phyloP scores from a whole-genome alignment of 1,140 invertebrate genomes.

The Argopecten irradians region DNA sequence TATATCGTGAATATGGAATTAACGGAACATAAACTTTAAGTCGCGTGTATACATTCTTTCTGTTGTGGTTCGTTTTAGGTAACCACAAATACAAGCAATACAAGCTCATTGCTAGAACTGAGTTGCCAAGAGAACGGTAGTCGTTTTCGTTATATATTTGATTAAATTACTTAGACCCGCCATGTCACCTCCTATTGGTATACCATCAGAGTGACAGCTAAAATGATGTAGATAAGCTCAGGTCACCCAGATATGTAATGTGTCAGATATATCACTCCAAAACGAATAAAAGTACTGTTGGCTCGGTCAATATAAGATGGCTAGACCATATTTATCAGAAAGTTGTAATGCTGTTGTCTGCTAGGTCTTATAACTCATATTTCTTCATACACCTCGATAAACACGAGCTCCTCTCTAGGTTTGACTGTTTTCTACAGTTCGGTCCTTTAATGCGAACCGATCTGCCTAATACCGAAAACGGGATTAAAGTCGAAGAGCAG shows the following conservation, averaged over 20 bases:
- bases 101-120: too few species aligned
- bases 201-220: neutral
- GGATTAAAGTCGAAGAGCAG: too few species aligned
- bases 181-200: neutral
- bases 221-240: neutral
- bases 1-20: too few species aligned
- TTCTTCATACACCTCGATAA: neutral
- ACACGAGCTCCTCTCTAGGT: neutral
- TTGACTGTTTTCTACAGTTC: too few species aligned
- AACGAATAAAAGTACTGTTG: neutral
- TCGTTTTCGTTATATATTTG: neutral
- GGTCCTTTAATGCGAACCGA: too few species aligned
- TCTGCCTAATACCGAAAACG: too few species aligned
- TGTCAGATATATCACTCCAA: neutral
- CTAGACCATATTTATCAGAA: neutral
- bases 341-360: neutral
- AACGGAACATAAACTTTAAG: too few species aligned
- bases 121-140: too few species aligned
- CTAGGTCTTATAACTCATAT: neutral
- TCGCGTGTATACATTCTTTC: too few species aligned
- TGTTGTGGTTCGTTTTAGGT: too few species aligned
- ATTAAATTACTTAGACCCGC: neutral
- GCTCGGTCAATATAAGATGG: neutral
- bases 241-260: neutral
- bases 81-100: too few species aligned